These are phyloP conservation scores for Tanytarsus gracilentus DNA, from an alignment of 2,888 invertebrate genomes.

Conservation along the genomic window DNA sequence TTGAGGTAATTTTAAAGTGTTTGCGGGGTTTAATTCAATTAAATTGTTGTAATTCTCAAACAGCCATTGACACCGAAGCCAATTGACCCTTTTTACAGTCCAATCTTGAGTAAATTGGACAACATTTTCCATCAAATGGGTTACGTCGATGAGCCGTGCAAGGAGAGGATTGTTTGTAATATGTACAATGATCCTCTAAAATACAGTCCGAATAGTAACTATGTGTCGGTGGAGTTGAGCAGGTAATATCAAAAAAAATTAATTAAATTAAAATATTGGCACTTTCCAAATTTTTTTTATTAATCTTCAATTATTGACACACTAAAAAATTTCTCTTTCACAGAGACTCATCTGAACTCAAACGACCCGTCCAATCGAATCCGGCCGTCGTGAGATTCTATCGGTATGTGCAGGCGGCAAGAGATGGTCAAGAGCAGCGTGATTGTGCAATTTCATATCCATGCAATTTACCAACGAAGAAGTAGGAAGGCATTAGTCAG, in stretches of 20 bases:
- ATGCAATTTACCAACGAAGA: constrained; percentile 61
- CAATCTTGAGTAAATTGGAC: constrained; percentile 68
- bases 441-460: constrained; percentile 62
- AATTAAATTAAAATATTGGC: neutral
- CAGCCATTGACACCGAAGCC: constrained; percentile 40
- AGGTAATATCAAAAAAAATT: constrained; percentile 52
- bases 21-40: too few relatives aligned
- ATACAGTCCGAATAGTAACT: constrained; percentile 78
- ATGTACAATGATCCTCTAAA: constrained; percentile 74
- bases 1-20: constrained; percentile 35
- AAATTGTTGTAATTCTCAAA: neutral
- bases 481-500: constrained; percentile 30
- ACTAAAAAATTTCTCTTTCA: constrained; percentile 35
- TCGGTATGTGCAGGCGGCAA: constrained; percentile 69
- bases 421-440: constrained; percentile 72
- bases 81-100: constrained; percentile 62
- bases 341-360: constrained; percentile 67
- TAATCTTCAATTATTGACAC: neutral
- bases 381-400: constrained; percentile 65
- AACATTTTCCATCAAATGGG: constrained; percentile 61
- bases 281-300: neutral
- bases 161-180: constrained; percentile 70
- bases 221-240: constrained; percentile 78
- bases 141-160: constrained; percentile 61
- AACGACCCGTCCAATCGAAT: constrained; percentile 57